Percentiles rank a stretch among this genome's conserved stretches.
Evolutionary conservation across 2,888 invertebrate species (phyloP).

Genomic region (Mythimna albipuncta): DNA sequence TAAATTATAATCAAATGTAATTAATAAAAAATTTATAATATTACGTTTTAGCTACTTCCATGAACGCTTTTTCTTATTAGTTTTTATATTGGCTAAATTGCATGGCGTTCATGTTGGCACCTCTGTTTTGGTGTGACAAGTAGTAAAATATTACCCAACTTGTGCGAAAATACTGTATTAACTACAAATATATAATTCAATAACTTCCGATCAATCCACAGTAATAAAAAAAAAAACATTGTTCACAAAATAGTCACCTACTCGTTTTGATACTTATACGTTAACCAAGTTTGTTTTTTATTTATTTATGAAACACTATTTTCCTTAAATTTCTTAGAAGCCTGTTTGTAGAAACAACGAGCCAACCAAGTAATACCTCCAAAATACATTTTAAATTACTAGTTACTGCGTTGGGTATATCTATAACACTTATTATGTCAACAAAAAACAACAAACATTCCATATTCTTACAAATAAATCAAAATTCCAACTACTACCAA

Average conservation of each 20-base stretch:
- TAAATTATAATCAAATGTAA: neutral
- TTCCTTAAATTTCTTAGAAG: too few relatives aligned
- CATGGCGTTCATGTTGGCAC: slow-evolving; percentile 63
- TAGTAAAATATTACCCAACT: slow-evolving; percentile 36
- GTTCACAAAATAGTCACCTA: neutral
- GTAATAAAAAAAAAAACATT: neutral
- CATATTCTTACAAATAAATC: neutral
- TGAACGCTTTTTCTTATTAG: slow-evolving; percentile 66
- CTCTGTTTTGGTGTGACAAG: slow-evolving; percentile 49
- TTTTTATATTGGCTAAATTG: slow-evolving; percentile 70
- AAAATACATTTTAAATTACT: too few relatives aligned
- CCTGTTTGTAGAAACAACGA: too few relatives aligned
- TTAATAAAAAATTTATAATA: slow-evolving; percentile 4
- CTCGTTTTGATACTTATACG: too few relatives aligned
- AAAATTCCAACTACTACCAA: neutral
- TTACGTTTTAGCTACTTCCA: slow-evolving; percentile 59
- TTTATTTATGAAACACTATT: too few relatives aligned
- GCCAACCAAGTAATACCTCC: too few relatives aligned
- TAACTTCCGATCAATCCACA: neutral
- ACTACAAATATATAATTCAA: neutral
- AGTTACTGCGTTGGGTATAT: too few relatives aligned
- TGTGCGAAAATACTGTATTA: neutral
- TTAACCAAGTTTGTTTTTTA: too few relatives aligned
- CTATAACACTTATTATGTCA: too few relatives aligned
- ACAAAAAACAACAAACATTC: too few relatives aligned